Evolutionary conservation across 2,113 vertebrate genomes (phyloP), one percentile per base, ranked within the genome.

Genomic region (Neoarius graeffei): DNA sequence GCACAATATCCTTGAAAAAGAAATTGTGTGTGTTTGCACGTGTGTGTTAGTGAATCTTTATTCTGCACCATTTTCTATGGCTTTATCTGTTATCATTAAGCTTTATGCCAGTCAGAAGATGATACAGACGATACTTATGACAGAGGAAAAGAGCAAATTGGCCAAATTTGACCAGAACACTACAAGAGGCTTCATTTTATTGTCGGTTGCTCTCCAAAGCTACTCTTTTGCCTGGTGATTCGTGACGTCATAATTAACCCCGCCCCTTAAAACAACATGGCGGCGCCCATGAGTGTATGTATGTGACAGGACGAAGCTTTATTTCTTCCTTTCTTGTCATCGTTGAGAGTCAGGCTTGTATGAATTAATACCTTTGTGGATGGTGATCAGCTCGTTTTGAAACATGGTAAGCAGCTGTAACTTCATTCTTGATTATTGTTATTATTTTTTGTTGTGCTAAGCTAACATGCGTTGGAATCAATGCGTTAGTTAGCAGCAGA

Each of bases 201-300:
- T 60, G 79, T 35, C 35, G 19, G 27, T 48, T 5, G 27, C 30
- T 23, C 57, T 82, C 57, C 30, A 82, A 62, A 62, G 14, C 19
- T 13, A 23, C 57, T 82, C 30, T 82, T 30, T 82, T 82, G 80
- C 80, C 80, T 23, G 82, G 84, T 60, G 74, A 64, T 69, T 79
- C n/a, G 52, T 88, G 60, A 86, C 89, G 87, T 88, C 80, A 83
- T 19, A 56, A 19, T 0, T 2, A 5, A 15, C 17, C 79, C 42
- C 25, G 8, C 56, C 25, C 25, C 19, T 56, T 82, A 27, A 82
- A 54, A 60, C 54, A 66, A 79, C 14, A 90, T 90, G 89, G 89
- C 89, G 87, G 83, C 87, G 54, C 77, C 71, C 87, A 60, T 88
- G 42, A 66, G 20, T 56, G 64, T 83, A 74, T 35, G 56, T 76